Conservation (phyloP, 2,888 invertebrate genomes). For the Caenorhabditis auriculariae region DNA sequence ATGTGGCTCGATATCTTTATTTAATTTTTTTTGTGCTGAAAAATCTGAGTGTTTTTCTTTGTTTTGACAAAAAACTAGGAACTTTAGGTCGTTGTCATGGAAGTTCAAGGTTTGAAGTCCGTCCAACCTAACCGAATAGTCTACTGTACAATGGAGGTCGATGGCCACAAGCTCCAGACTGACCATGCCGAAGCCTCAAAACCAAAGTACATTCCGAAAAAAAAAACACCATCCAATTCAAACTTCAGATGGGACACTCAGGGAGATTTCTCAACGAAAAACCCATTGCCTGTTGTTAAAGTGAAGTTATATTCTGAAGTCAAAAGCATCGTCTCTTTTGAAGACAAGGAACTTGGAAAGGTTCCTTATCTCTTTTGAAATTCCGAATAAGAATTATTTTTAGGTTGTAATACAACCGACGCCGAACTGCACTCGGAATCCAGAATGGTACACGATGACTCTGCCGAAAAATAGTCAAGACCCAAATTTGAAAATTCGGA, state of each 20-base stretch:
- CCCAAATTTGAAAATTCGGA: conserved; percentile 92
- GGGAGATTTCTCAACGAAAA: conserved; percentile 97
- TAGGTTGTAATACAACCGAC: conserved; percentile 68
- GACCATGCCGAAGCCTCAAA: conserved; percentile 99
- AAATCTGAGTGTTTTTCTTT: not conserved
- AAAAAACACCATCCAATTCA: not conserved
- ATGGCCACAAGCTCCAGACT: conserved; percentile 96
- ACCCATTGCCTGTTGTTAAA: conserved; percentile 94
- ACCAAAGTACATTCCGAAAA: conserved; percentile 69
- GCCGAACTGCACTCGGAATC: conserved; percentile 70
- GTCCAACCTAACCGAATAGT: conserved; percentile 95
- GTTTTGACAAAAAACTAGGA: not conserved
- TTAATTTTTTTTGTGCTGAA: not conserved
- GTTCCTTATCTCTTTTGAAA: conserved; percentile 35
- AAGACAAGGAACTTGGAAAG: conserved; percentile 97
- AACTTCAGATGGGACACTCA: conserved; percentile 92
- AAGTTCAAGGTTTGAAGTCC: conserved; percentile 95
- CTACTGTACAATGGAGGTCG: conserved; percentile 99
- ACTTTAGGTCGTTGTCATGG: conserved; percentile 90
- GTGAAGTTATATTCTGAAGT: conserved; percentile 94
- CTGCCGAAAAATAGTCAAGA: conserved; percentile 91
- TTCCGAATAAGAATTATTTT: not conserved
- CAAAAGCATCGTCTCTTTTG: conserved; percentile 92
- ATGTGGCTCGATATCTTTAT: not conserved
- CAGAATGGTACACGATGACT: conserved; percentile 96